Conservation (phyloP, 2,888 invertebrate species). For the Cataglyphis rosenhaueri region DNA sequence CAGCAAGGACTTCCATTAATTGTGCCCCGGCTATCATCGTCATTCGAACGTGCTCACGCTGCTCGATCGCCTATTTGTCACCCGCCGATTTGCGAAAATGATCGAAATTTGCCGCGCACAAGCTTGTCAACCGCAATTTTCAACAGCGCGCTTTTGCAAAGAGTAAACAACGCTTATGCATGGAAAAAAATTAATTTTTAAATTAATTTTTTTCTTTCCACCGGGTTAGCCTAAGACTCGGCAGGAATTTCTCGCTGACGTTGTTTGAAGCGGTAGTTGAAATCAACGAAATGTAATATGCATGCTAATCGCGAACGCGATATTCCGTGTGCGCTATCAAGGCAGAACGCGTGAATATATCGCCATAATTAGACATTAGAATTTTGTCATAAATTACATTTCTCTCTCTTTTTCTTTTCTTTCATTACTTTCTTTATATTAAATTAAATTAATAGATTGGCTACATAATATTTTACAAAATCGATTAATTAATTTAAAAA, state of each 20-base stretch:
- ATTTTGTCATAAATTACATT: slow-evolving; percentile 47
- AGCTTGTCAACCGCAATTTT: slow-evolving; percentile 57
- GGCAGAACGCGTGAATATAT: slow-evolving; percentile 50
- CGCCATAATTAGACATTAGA: slow-evolving; percentile 51
- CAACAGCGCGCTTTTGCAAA: slow-evolving; percentile 21
- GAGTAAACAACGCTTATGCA: slow-evolving; percentile 45
- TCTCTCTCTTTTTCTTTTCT: too few species aligned
- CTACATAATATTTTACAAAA: neutral
- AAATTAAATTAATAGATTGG: neutral
- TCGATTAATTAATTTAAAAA: neutral
- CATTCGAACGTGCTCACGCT: slow-evolving; percentile 46
- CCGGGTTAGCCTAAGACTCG: neutral
- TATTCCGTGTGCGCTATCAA: slow-evolving; percentile 25
- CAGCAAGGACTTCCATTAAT: slow-evolving; percentile 69
- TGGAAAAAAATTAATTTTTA: slow-evolving; percentile 8
- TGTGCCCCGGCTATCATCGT: slow-evolving; percentile 49
- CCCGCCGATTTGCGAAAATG: slow-evolving; percentile 62
- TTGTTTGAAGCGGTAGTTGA: slow-evolving; percentile 39
- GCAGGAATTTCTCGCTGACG: slow-evolving; percentile 46
- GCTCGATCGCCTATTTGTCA: slow-evolving; percentile 67
- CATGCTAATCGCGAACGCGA: slow-evolving; percentile 54
- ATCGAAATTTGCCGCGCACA: slow-evolving; percentile 49
- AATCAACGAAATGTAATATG: slow-evolving; percentile 56
- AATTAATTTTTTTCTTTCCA: slow-evolving; percentile 41
- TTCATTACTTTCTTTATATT: neutral